Percentiles rank a stretch among this genome's conserved stretches.
Conservation (phyloP, 92 coral and sea anemone species). For the Bergia puertoricense region DNA sequence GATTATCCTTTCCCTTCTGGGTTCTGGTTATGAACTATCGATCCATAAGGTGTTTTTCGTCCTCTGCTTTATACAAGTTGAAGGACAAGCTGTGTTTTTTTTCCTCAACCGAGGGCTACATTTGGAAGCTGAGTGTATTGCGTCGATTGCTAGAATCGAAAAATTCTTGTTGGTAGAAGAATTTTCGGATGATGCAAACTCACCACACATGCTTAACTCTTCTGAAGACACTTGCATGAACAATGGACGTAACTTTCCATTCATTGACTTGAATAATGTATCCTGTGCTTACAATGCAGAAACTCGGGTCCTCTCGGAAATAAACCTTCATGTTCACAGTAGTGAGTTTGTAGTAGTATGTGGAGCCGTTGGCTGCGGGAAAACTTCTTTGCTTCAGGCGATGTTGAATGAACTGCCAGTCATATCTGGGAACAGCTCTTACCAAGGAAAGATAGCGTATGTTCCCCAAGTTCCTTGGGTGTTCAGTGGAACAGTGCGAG, state of each 20-base stretch:
- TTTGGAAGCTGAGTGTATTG: conserved; percentile 9
- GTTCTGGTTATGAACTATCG: not conserved
- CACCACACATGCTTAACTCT: not conserved
- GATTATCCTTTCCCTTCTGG: not conserved
- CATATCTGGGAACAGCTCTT: not conserved
- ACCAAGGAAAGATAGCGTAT: conserved; percentile 1
- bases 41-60: not conserved
- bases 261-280: not conserved
- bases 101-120: conserved; percentile 1
- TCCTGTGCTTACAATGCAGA: not conserved
- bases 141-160: not conserved
- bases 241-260: not conserved
- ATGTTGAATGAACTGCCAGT: not conserved
- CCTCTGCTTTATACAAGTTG: not conserved
- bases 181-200: not conserved
- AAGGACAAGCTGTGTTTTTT: conserved; percentile 1
- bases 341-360: not conserved
- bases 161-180: not conserved
- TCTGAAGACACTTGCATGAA: no score
- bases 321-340: not conserved
- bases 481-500: conserved; percentile 6
- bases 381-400: conserved; percentile 8
- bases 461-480: conserved; percentile 13
- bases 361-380: conserved; percentile 16
- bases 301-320: not conserved